Evolutionary conservation across 2,113 vertebrate species (phyloP), one percentile per base, ranked within the genome.

Genomic region (Formicarius rufipectus): DNA sequence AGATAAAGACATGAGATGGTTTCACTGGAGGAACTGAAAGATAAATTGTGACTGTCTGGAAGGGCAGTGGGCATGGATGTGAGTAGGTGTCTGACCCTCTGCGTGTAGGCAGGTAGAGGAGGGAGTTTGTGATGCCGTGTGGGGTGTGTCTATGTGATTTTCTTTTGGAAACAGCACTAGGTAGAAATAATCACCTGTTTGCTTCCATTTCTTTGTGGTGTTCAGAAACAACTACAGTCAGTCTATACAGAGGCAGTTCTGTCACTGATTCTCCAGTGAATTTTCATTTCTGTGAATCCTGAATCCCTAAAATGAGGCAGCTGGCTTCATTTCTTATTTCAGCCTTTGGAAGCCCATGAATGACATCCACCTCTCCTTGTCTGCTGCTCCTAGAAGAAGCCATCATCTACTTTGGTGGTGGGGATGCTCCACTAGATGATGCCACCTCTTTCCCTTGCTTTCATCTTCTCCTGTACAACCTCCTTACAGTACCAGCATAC

Each of bases 311-410:
- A n/a, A n/a, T n/a, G n/a, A n/a, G n/a, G 49, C 2, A 15, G 3
- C 2, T 79, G 15, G 0, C 31, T 6, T 19, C 4, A 35, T 87
- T 56, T 62, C 9, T 31, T 66, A 3, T 62, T 87, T 20, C 40
- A 66, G 0, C 11, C 37, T 71, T 45, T 77, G 50, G 44, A 47
- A 88, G 23, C 3, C 1, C 0, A 16, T 19, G 44, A 31, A 39
- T 79, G 27, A 21, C n/a, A 50, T 42, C 49, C 12, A 12, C 3
- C 5, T 8, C 4, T 81, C 10, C 35, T 15, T 21, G 30, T 27
- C 8, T 37, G 25, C 23, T 59, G 74, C 31, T 63, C 14, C 8
- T 42, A 0, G 10, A 6, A 22, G 69, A 66, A 67, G 16, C 27
- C 9, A 15, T 31, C 20, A 6, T 4, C 4, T 12, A 0, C 21